A percentile compares a stretch with the other conserved stretches of the same genome.
These are phyloP conservation scores for Phodopus roborovskii DNA, from an alignment of 2,113 vertebrate species.

Conservation along the genomic window DNA sequence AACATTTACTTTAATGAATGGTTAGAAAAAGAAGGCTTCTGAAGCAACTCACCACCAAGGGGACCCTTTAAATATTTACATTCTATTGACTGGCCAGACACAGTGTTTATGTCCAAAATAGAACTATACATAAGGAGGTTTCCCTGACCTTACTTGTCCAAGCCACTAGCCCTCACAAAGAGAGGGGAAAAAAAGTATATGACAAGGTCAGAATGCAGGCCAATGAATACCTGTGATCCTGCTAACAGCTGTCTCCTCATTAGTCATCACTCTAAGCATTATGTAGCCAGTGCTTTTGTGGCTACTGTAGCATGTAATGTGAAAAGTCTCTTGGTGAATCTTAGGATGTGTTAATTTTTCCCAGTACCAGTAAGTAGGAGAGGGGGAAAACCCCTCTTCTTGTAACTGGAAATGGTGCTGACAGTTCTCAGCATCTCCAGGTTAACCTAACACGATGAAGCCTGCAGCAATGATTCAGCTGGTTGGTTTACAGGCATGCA, in stretches of 20 bases:
- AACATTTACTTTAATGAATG: constrained; percentile 75
- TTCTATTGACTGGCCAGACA: constrained; percentile 59
- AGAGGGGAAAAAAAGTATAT: constrained; percentile 5
- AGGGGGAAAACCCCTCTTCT: background rate
- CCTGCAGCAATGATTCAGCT: constrained; percentile 45
- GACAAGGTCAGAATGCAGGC: background rate
- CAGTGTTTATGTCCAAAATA: constrained; percentile 16
- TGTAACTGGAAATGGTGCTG: constrained; percentile 15
- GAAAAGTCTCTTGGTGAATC: background rate
- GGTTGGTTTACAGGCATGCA: background rate
- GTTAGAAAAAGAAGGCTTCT: constrained; percentile 82
- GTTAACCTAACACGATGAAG: constrained; percentile 28
- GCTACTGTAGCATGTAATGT: background rate
- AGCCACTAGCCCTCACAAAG: background rate
- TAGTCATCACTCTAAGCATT: background rate
- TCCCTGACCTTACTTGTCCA: background rate
- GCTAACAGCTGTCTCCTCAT: background rate
- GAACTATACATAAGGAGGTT: background rate
- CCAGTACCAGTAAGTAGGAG: background rate
- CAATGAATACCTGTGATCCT: constrained; percentile 5
- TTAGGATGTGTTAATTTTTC: background rate
- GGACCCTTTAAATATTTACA: constrained; percentile 82
- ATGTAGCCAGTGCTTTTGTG: background rate
- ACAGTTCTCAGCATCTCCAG: constrained; percentile 41
- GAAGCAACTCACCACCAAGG: constrained; percentile 75